phyloP scores from a whole-genome alignment of 2,888 invertebrate genomes.

The Aspidiotus destructor region DNA sequence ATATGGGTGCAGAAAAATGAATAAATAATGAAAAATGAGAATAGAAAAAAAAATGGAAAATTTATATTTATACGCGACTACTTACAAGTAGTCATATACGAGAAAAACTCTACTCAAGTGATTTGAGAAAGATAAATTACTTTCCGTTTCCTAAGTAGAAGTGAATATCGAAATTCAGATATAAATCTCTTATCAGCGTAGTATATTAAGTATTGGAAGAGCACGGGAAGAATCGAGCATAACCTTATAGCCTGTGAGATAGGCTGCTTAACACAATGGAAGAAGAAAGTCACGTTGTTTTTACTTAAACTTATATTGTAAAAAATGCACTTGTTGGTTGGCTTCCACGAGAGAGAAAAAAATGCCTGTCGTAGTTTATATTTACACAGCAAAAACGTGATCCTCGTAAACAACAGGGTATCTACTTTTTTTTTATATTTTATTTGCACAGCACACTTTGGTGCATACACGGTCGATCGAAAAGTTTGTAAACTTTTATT shows the following conservation, averaged over 20 bases:
- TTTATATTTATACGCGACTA: too few relatives aligned
- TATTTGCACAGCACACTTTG: background rate
- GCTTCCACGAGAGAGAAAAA: constrained; percentile 14
- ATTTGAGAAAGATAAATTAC: constrained; percentile 28
- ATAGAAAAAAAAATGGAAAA: background rate
- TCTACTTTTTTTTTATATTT: constrained; percentile 11
- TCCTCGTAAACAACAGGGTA: constrained; percentile 31
- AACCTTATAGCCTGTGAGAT: constrained; percentile 23
- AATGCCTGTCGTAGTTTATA: constrained; percentile 27
- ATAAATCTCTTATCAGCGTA: constrained; percentile 25
- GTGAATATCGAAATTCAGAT: constrained; percentile 20
- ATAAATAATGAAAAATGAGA: background rate
- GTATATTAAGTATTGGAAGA: constrained; percentile 29
- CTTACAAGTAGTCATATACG: background rate
- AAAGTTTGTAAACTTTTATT: constrained; percentile 29
- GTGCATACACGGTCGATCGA: constrained; percentile 19
- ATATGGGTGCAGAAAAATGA: background rate
- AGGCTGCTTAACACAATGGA: constrained; percentile 21
- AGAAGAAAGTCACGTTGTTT: constrained; percentile 31
- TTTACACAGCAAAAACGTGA: constrained; percentile 32
- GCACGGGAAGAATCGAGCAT: constrained; percentile 19
- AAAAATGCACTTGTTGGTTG: constrained; percentile 31
- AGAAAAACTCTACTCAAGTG: constrained; percentile 22
- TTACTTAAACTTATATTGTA: constrained; percentile 25
- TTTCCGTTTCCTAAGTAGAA: constrained; percentile 20